Conservation (phyloP, 92 coral and sea anemone species). For the Scolanthus callimorphus region DNA sequence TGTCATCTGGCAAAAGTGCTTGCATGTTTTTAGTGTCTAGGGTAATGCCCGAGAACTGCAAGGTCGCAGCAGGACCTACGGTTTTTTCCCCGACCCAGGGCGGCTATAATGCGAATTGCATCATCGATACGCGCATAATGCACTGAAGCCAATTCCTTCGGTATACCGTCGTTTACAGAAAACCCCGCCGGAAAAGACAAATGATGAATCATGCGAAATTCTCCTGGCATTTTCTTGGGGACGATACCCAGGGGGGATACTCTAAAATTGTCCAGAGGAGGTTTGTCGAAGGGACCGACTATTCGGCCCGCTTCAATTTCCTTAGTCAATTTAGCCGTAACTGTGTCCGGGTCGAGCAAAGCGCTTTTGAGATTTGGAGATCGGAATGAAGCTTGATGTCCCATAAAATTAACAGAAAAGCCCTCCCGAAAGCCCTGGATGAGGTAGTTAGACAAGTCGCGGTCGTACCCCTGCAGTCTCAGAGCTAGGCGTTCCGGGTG, state of each 20-base stretch:
- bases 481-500: slow-evolving; percentile 7
- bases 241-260: not conserved
- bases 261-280: slow-evolving; percentile 6
- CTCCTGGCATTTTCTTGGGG: slow-evolving; percentile 2
- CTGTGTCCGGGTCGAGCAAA: not conserved
- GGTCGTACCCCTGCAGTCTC: not conserved
- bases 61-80: not conserved
- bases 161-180: slow-evolving; percentile 19
- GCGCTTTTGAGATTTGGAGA: too few species aligned
- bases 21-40: not conserved
- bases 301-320: slow-evolving; percentile 15
- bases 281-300: slow-evolving; percentile 3
- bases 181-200: slow-evolving; percentile 2
- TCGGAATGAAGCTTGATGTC: not conserved
- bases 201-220: not conserved
- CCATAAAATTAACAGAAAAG: slow-evolving; percentile 6
- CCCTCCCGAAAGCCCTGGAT: slow-evolving; percentile 6
- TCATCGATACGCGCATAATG: slow-evolving; percentile 10
- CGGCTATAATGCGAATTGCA: not conserved
- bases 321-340: not conserved
- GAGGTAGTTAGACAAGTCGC: not conserved
- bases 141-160: too few species aligned
- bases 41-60: not conserved
- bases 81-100: not conserved
- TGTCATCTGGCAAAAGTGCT: not conserved